Base-by-base conservation (phyloP, 1,140 invertebrate genomes). In the Solenopsis fugax region DNA sequence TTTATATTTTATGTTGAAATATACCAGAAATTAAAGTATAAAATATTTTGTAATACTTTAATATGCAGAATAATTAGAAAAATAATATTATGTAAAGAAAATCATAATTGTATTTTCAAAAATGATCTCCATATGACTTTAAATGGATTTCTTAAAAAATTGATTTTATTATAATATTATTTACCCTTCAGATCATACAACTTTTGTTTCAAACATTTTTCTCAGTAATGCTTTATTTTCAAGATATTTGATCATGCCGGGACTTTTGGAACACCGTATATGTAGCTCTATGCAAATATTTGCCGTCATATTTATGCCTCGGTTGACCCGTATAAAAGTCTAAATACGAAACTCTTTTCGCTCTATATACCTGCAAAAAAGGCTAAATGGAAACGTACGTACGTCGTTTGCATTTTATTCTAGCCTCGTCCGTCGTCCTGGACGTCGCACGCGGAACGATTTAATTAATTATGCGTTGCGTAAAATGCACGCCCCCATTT, bases 401-500 rank as follows among this genome's bases (percentile, higher is more conserved):
- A 16, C 24, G 16, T 69, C 21, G 18, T 24, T 64, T 48, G 34
- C 60, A 34, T 73, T 87, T 65, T 45, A 75, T 65, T 87, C 69
- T 24, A 34, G 7, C 13, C 50, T 69, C 76, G 62, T 80, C n/a
- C 29, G 13, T 16, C 24, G 75, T 48, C 76, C 58, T 41, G 75
- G 48, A 41, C 50, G 64, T 29, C 48, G 62, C 62, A 4, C 16
- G 62, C 34, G 34, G 34, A n/a, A 69, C 82, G 73, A 88, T 78
- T 86, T 88, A 86, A 80, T 86, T 78, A 88, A 88, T 84, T 84
- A 84, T 75, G 54, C 80, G 67, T 50, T 24, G 80, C 54, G 56
- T 54, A 75, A 84, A 75, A 84, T 84, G 80, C 80, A 84, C 69
- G 80, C 80, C 80, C 54, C 69, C 69, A 84, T 84, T 84, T 84